phyloP scores from a whole-genome alignment of 2,113 vertebrate species.

The Chlamydotis undulata region DNA sequence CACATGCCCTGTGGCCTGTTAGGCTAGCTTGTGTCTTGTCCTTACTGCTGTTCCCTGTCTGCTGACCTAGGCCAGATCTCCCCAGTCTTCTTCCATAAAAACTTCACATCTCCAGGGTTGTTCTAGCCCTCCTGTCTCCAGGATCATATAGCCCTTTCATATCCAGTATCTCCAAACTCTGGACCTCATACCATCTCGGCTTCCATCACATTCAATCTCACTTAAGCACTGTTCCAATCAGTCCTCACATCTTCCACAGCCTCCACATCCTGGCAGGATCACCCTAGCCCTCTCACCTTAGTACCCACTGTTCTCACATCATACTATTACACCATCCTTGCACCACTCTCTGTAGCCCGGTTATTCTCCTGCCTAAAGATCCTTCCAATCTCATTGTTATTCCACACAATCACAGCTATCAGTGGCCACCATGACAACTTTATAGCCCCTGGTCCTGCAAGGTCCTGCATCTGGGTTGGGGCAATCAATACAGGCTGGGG shows the following conservation, averaged over 20 bases:
- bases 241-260: background rate
- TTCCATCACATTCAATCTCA: background rate
- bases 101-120: background rate
- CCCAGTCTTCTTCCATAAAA: background rate
- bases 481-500: too few species aligned
- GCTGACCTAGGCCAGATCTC: background rate
- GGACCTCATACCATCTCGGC: background rate
- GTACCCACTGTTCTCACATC: background rate
- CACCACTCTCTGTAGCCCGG: background rate
- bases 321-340: background rate
- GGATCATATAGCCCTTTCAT: background rate
- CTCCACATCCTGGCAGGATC: rapidly evolving
- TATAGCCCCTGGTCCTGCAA: background rate
- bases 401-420: background rate
- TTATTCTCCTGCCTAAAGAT: background rate
- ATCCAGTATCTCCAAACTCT: background rate
- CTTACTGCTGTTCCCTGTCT: background rate
- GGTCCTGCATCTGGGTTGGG: too few species aligned
- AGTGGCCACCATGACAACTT: background rate
- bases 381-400: background rate
- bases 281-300: background rate
- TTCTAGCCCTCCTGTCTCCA: background rate
- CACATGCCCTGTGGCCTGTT: too few species aligned
- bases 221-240: background rate
- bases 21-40: background rate